Percentiles rank a stretch among this genome's conserved stretches.
Conservation (phyloP, 1,140 invertebrate genomes). For the Drosophila nigromelanica region DNA sequence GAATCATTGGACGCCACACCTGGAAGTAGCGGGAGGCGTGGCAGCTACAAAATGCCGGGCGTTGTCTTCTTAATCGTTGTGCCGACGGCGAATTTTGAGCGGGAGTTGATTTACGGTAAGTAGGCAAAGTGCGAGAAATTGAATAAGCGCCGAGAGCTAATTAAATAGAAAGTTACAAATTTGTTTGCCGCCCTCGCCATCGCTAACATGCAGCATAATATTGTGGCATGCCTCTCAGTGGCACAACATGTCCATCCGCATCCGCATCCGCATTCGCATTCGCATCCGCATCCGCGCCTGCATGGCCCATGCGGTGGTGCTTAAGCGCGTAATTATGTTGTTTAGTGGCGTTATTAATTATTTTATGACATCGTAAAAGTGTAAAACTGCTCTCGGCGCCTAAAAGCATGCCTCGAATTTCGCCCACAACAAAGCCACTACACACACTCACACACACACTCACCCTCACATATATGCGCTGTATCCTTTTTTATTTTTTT, state of each 20-base stretch:
- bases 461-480: slow-evolving; percentile 14
- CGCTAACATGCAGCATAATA: slow-evolving; percentile 40
- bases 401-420: slow-evolving; percentile 73
- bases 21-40: not conserved
- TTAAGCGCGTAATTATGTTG: slow-evolving; percentile 79
- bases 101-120: slow-evolving; percentile 85
- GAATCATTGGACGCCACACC: slow-evolving; percentile 3
- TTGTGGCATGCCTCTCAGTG: slow-evolving; percentile 42
- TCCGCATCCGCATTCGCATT: not conserved
- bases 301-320: slow-evolving; percentile 46
- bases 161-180: slow-evolving; percentile 78
- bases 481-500: slow-evolving; percentile 16
- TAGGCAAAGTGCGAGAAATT: slow-evolving; percentile 47
- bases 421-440: slow-evolving; percentile 24
- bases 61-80: slow-evolving; percentile 87
- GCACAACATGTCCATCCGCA: slow-evolving; percentile 20
- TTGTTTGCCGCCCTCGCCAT: slow-evolving; percentile 30
- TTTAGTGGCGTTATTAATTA: slow-evolving; percentile 83
- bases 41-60: slow-evolving; percentile 81
- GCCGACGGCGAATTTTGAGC: slow-evolving; percentile 86
- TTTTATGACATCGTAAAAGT: slow-evolving; percentile 82
- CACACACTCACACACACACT: slow-evolving; percentile 16
- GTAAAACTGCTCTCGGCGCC: slow-evolving; percentile 72
- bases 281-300: not conserved
- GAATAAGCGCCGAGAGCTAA: slow-evolving; percentile 65